Base-by-base conservation (phyloP, 2,888 invertebrate genomes). In the Muscina levida region DNA sequence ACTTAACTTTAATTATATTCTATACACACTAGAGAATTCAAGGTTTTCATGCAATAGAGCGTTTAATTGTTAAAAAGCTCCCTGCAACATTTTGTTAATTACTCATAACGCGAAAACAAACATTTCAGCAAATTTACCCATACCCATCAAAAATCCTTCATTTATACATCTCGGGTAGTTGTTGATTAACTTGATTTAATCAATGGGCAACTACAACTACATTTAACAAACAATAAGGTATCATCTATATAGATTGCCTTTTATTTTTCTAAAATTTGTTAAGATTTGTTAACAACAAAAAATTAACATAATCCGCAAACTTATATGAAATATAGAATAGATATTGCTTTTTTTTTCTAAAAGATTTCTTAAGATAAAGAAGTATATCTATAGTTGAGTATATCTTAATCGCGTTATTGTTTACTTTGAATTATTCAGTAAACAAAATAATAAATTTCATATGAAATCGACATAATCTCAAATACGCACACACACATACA, bases 381-480 rank as follows among this genome's bases (percentile, higher is more conserved):
- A 46, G 19, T 13, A 48, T 48, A 22, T 24, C 2, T 11, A 22
- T 22, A 24, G 11, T n/a, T 53, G 24, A 22, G n/a, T n/a, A 22
- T 53, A 10, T 22, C 13, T 53, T 11, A 53, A 53, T 53, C 13
- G 11, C 22, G 17, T 13, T 53, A 53, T 53, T 53, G 24, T 53
- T 13, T 53, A 53, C 6, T 53, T 53, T 24, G 8, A 31, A 24
- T 53, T 53, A 22, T 53, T 24, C 13, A 53, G 53, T 53, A 53
- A 53, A 53, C 53, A 53, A 53, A 53, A 22, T 53, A 53, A 53
- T 53, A 53, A 53, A 53, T 53, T 53, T 13, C 24, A 53, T 22
- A 22, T 22, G 24, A 53, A 22, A 24, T 31, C 8, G 8, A 31
- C 31, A 5, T n/a, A n/a, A n/a, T n/a, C n/a, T n/a, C n/a, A n/a